Conservation (phyloP, 2,113 vertebrate species). For the Gulo gulo region DNA sequence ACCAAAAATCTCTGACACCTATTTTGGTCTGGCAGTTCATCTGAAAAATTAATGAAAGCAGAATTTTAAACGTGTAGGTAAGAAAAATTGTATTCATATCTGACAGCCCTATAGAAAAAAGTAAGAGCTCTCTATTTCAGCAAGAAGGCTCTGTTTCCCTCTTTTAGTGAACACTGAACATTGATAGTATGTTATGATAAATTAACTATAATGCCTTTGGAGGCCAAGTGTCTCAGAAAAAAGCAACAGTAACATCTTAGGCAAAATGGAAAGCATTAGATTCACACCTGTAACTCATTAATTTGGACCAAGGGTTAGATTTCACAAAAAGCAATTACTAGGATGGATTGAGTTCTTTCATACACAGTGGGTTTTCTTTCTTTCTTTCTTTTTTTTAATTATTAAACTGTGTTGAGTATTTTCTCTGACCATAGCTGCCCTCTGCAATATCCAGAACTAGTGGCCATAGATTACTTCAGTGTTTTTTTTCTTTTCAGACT, state of each 20-base stretch:
- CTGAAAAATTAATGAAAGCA: slow-evolving; percentile 13
- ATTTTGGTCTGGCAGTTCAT: slow-evolving; percentile 19
- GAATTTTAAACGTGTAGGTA: slow-evolving; percentile 29
- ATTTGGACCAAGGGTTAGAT: slow-evolving; percentile 62
- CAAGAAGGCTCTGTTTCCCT: background rate
- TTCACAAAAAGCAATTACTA: slow-evolving; percentile 74
- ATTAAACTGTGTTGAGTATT: slow-evolving; percentile 3
- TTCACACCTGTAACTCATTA: slow-evolving; percentile 71
- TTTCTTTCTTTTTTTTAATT: background rate
- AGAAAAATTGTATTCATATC: slow-evolving; percentile 34
- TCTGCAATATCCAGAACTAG: slow-evolving; percentile 2
- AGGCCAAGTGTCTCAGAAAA: slow-evolving; percentile 71
- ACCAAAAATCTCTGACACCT: background rate
- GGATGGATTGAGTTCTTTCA: slow-evolving; percentile 57
- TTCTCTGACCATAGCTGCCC: slow-evolving; percentile 41
- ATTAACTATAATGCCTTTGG: slow-evolving; percentile 59
- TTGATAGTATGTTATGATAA: slow-evolving; percentile 68
- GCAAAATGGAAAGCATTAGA: slow-evolving; percentile 71
- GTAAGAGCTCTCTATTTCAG: background rate
- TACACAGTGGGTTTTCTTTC: background rate
- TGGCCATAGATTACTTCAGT: background rate
- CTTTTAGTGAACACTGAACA: background rate
- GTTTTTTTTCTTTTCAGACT: too few species aligned
- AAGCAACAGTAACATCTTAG: slow-evolving; percentile 64
- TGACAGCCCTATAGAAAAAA: slow-evolving; percentile 38